phyloP scores from a whole-genome alignment of 1,140 invertebrate genomes.

The Bathynomus jamesi region DNA sequence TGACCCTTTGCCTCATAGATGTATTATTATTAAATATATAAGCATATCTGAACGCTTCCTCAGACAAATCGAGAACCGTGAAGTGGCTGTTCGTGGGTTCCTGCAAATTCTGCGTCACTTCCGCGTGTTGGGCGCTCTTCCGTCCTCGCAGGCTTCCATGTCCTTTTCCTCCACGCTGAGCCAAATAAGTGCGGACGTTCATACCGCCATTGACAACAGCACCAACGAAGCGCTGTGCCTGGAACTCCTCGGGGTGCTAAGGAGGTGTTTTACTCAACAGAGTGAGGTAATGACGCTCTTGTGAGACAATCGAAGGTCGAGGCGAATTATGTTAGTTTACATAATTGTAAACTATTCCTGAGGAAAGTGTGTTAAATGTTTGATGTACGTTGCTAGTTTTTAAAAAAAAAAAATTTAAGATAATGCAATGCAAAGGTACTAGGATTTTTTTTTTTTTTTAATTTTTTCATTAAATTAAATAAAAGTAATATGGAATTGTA shows the following conservation, averaged over 20 bases:
- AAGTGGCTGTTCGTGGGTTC: conserved; percentile 45
- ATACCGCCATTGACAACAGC: conserved; percentile 39
- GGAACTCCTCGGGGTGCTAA: conserved; percentile 45
- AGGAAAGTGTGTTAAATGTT: too few species aligned
- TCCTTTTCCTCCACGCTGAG: conserved; percentile 37
- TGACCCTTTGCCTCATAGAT: not conserved
- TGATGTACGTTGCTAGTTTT: too few species aligned
- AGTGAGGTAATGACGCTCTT: conserved; percentile 39
- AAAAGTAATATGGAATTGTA: too few species aligned
- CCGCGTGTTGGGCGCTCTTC: conserved; percentile 42
- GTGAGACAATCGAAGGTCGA: too few species aligned
- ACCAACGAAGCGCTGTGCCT: conserved; percentile 46
- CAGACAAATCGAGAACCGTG: conserved; percentile 44
- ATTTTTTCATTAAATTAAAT: too few species aligned
- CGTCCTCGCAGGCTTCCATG: conserved; percentile 45
- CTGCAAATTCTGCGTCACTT: conserved; percentile 46
- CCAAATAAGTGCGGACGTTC: conserved; percentile 37
- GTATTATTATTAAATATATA: not conserved
- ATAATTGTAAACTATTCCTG: too few species aligned
- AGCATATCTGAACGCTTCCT: not conserved
- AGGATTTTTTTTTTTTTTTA: too few species aligned
- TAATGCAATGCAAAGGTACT: too few species aligned
- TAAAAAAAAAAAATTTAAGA: too few species aligned
- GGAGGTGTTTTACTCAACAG: conserved; percentile 45
- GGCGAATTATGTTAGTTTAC: too few species aligned